Evolutionary conservation across 2,888 invertebrate species (phyloP).

Genomic region (Cantharis lateralis): DNA sequence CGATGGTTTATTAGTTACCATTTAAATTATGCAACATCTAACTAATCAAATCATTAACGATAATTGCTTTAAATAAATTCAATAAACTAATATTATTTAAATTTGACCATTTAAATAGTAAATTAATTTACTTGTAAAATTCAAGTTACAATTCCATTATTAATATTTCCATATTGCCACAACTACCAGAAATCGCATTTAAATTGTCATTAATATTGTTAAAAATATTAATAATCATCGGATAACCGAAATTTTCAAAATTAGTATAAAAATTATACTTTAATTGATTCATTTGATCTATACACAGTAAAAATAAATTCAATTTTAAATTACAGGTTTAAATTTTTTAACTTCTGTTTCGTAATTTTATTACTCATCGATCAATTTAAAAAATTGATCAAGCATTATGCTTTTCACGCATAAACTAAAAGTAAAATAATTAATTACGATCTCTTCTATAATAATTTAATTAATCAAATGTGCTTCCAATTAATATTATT

Average conservation of each 20-base stretch:
- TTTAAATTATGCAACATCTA: not conserved
- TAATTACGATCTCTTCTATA: not conserved
- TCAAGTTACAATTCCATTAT: not conserved
- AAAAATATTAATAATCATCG: not conserved
- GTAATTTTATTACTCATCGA: not conserved
- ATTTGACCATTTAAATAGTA: not conserved
- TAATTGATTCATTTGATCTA: not conserved
- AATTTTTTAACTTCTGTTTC: not conserved
- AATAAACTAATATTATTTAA: not conserved
- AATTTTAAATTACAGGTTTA: not conserved
- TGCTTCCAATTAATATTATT: not conserved
- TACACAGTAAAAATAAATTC: not conserved
- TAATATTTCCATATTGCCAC: not conserved
- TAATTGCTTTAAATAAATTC: not conserved
- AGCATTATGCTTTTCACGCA: not conserved
- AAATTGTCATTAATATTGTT: not conserved
- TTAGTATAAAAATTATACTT: not conserved
- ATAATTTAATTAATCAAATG: not conserved
- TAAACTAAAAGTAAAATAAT: not conserved
- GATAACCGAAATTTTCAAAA: not conserved
- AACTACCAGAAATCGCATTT: not conserved
- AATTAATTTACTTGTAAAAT: not conserved
- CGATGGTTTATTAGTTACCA: not conserved
- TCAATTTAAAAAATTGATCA: not conserved
- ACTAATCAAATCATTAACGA: not conserved